Evolutionary conservation across 2,888 invertebrate species (phyloP).

Genomic region (Cephalotes varians): DNA sequence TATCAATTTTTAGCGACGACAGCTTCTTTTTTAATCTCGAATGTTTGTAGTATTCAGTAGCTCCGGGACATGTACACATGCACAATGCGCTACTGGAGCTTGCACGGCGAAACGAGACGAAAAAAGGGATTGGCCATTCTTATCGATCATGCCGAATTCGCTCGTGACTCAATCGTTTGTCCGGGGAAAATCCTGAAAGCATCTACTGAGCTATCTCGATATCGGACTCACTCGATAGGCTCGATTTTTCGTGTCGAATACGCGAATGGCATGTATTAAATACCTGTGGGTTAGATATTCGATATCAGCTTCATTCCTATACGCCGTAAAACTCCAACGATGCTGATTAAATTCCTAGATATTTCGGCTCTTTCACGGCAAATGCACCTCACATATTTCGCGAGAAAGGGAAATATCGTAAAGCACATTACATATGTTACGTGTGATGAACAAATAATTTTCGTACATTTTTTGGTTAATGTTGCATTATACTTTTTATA

Average conservation of each 20-base stretch:
- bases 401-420: neutral
- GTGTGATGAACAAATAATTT: neutral
- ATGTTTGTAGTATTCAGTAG: conserved; percentile 14
- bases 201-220: conserved; percentile 32
- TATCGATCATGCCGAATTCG: conserved; percentile 47
- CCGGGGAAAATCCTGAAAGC: conserved; percentile 21
- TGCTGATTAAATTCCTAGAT: conserved; percentile 32
- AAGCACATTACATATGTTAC: neutral
- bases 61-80: neutral
- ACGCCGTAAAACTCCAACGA: conserved; percentile 6
- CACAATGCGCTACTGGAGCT: neutral
- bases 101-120: neutral
- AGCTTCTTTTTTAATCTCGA: neutral
- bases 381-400: neutral
- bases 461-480: neutral
- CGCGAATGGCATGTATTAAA: conserved; percentile 10
- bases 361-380: neutral
- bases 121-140: conserved; percentile 30
- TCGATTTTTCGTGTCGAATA: conserved; percentile 38
- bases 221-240: neutral
- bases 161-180: conserved; percentile 44
- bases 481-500: neutral
- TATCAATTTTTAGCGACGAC: neutral
- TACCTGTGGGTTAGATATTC: conserved; percentile 5
- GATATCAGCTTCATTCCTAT: neutral